Base-by-base conservation (phyloP, 2,888 invertebrate genomes). In the Apamea anceps region DNA sequence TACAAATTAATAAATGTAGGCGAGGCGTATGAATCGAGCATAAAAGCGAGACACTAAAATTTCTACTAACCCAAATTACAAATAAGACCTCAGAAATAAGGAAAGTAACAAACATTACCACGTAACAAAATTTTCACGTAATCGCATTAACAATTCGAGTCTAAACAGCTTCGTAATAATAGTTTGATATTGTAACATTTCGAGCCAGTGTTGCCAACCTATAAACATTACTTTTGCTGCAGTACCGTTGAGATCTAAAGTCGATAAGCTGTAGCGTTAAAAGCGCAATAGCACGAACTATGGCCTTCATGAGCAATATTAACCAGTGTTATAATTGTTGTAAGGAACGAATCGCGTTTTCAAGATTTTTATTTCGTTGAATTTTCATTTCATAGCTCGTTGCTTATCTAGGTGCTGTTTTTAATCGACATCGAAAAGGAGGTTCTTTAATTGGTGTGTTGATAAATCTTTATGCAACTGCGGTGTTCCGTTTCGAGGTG, bases 221-320 rank as follows among this genome's bases (percentile, higher is more conserved):
- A 87, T 87, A 89, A 87, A 89, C 82, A 84, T 87, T 87, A 82
- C 68, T 87, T 89, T 90, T 87, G 89, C 89, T 87, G 90, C 87
- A 88, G 80, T 85, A 76, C 86, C 79, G 77, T 79, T 72, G 80
- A 87, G 87, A 88, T 88, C 76, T 74, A n/a, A 45, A 85, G 80
- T 70, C 79, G 91, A 91, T 91, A 91, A 88, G 84, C 73, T 75
- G 60, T 77, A 79, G 88, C 91, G 87, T 82, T 91, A 91, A 91
- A 91, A 91, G 91, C 91, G 85, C 91, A 91, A 90, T 79, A 76
- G 88, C 91, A 90, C 90, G 91, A 89, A 90, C 84, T 79, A 60
- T 72, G 42, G 73, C 81, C 79, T 89, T 87, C 90, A 86, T 87
- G 85, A 82, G 68, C 87, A 82, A 88, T 87, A 88, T 86, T 87